These are phyloP conservation scores for Poecile atricapillus DNA, from an alignment of 2,113 vertebrate genomes.

Conservation along the genomic window DNA sequence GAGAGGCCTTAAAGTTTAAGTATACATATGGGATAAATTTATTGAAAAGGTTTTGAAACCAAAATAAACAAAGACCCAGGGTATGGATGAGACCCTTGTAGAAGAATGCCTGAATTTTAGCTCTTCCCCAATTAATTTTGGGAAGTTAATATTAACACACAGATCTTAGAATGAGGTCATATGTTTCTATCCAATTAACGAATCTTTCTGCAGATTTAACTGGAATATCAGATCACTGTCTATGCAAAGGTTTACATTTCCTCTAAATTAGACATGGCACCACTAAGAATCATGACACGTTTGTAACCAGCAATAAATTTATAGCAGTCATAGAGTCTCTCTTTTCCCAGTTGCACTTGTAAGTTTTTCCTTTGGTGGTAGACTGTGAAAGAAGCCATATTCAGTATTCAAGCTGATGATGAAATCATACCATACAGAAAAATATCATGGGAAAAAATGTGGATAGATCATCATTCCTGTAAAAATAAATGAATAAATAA, in stretches of 20 bases:
- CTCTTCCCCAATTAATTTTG: neutral
- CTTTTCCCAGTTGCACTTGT: neutral
- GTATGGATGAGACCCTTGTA: neutral
- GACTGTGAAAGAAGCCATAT: neutral
- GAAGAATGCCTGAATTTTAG: neutral
- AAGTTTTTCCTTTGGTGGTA: slow-evolving; percentile 46
- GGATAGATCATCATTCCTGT: neutral
- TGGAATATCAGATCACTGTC: neutral
- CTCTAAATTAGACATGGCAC: slow-evolving; percentile 25
- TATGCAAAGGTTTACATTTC: slow-evolving; percentile 21
- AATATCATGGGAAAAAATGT: neutral
- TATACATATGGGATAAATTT: neutral
- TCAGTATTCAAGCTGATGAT: neutral
- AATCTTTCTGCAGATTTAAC: neutral
- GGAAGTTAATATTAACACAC: neutral
- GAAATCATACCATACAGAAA: neutral
- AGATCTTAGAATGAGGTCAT: neutral
- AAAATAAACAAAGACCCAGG: neutral
- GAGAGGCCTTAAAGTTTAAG: neutral
- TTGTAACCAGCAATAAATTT: slow-evolving; percentile 32
- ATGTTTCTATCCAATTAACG: neutral
- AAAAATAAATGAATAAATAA: neutral
- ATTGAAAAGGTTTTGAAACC: neutral
- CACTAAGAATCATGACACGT: neutral
- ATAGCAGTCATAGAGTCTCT: neutral